phyloP scores from a whole-genome alignment of 2,888 invertebrate genomes.

The Melinaea marsaeus region DNA sequence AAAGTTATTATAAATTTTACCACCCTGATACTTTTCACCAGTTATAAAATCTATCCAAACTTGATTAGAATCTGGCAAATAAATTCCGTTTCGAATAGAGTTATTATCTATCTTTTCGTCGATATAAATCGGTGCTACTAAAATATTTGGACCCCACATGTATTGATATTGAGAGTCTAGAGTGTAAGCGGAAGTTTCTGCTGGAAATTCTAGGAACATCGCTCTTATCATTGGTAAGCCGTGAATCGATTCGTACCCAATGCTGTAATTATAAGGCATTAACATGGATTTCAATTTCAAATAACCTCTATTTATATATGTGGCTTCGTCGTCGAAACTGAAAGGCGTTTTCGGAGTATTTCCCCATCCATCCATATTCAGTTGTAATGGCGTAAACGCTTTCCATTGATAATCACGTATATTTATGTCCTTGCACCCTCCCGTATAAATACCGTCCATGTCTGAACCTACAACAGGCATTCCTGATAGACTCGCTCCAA shows the following conservation, averaged over 20 bases:
- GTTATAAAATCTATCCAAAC: slow-evolving; percentile 67
- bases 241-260: slow-evolving; percentile 53
- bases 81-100: slow-evolving; percentile 55
- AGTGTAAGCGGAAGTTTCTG: slow-evolving; percentile 51
- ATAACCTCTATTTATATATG: slow-evolving; percentile 60
- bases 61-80: slow-evolving; percentile 55
- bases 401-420: slow-evolving; percentile 72
- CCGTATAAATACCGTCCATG: slow-evolving; percentile 69
- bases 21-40: slow-evolving; percentile 64
- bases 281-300: slow-evolving; percentile 67
- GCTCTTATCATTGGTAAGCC: slow-evolving; percentile 67
- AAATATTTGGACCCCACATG: slow-evolving; percentile 69
- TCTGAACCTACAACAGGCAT: slow-evolving; percentile 65
- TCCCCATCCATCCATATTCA: slow-evolving; percentile 74
- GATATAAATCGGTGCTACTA: slow-evolving; percentile 65
- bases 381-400: slow-evolving; percentile 65
- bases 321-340: slow-evolving; percentile 56
- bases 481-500: slow-evolving; percentile 67
- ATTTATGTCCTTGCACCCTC: slow-evolving; percentile 54
- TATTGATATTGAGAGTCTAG: slow-evolving; percentile 67
- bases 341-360: slow-evolving; percentile 61
- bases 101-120: slow-evolving; percentile 34
- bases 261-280: slow-evolving; percentile 66
- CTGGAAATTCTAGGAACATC: slow-evolving; percentile 66
- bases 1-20: slow-evolving; percentile 59